Percentiles rank a stretch among this genome's conserved stretches.
Conservation (phyloP, 2,888 invertebrate species). For the Nasonia oneida region DNA sequence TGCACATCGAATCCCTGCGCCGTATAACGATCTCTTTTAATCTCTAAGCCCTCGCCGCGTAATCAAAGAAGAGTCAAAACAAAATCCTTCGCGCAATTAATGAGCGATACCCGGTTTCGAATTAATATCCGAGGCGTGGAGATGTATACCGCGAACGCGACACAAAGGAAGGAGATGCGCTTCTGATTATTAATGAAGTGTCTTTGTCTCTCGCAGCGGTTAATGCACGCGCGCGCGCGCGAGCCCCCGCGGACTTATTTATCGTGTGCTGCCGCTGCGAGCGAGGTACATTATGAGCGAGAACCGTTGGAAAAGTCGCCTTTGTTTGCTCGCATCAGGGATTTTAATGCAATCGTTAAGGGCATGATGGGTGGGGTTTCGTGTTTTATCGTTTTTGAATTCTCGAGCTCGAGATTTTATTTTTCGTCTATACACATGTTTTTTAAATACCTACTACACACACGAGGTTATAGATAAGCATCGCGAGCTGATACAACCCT, state of each 20-base stretch:
- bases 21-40: constrained; percentile 1
- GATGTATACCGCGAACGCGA: neutral
- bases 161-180: constrained; percentile 58
- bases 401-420: neutral
- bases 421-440: neutral
- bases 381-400: too few relatives aligned
- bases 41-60: neutral
- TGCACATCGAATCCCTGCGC: neutral
- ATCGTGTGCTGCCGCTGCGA: constrained; percentile 11
- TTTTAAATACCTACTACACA: neutral
- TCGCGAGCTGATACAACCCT: neutral
- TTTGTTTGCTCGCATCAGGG: constrained; percentile 20
- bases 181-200: constrained; percentile 76
- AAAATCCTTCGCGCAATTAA: constrained; percentile 19
- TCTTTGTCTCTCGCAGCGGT: constrained; percentile 68
- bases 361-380: neutral
- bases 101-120: neutral
- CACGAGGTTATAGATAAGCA: neutral
- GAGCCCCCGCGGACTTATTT: constrained; percentile 48
- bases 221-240: constrained; percentile 20
- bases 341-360: neutral
- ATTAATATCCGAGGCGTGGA: constrained; percentile 20
- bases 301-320: constrained; percentile 21
- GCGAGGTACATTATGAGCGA: constrained; percentile 11
- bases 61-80: constrained; percentile 27